Evolutionary conservation across 2,888 invertebrate genomes (phyloP), one percentile per base, ranked within the genome.

Genomic region (Helobdella robusta): DNA sequence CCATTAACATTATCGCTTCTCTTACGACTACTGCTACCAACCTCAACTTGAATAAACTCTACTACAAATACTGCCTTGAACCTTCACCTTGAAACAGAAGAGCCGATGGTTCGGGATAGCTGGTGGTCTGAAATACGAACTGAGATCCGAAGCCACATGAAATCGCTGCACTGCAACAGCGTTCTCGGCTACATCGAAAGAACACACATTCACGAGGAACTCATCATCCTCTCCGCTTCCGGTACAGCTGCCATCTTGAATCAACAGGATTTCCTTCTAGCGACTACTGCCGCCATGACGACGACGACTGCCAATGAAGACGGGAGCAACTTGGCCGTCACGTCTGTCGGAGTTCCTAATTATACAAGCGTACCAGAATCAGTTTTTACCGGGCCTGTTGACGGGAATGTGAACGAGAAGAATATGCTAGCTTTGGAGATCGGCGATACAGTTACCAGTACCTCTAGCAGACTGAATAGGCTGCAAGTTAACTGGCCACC

Each of bases 81-180:
- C 20, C 11, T 11, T n/a, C 8, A n/a, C 28, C 46, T 35, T 44
- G 48, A 3, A 52, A 15, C 70, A 80, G 90, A 92, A 73, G 93
- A 93, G 78, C 89, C 90, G 20, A 91, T 91, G 76, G 87, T 89
- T 2, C 84, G 94, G 50, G 93, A 94, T 74, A 87, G 88, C 1
- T 95, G 95, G 93, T 97, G 97, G 95, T 90, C 89, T 0, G 94
- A 97, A 81, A 83, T 97, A 30, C 82, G 97, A 60, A 91, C 91
- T 78, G 97, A 97, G 83, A 87, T 97, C 66, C 84, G 93, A 0
- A 91, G 94, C 2, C 95, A 97, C 78, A 90, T 91, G 4, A 83
- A 91, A 46, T 89, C 92, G 0, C 82, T 97, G 69, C 88, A 89
- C 15, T 97, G 97, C 75, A 92, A 93, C 78, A 91, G 92, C 4